Base-by-base conservation (phyloP, 2,888 invertebrate genomes). In the Drosophila algonquin region DNA sequence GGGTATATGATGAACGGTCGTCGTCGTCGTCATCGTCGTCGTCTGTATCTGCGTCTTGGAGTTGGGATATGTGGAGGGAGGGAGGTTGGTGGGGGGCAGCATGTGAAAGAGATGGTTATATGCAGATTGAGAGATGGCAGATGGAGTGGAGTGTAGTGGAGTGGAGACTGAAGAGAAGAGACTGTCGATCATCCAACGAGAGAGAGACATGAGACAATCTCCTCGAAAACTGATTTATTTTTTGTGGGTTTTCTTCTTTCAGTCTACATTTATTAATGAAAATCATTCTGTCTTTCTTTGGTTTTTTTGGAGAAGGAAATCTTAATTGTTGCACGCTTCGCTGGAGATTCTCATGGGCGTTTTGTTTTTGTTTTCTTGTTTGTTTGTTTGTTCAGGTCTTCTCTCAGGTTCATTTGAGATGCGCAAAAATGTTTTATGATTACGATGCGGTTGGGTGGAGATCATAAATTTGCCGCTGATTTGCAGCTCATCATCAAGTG, bases 1-100 rank as follows among this genome's bases (percentile, higher is more conserved):
- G 91, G 90, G 90, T 89, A 85, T 90, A 85, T 90, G 90, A 90
- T 91, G 90, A 90, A 90, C 91, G 90, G 90, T 79, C 81, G 80
- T 67, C 79, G 65, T 63, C 52, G 69, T 69, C 69, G 57, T 56
- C 68, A 57, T 57, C 67, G 47, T 47, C 24, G 40, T 14, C 50
- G 18, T 18, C 18, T 55, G 40, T 75, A 73, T 68, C 68, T 73
- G 71, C 70, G 77, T 63, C 60, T 63, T 63, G 50, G 55, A 16
- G n/a, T 32, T 21, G 18, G 24, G 24, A 24, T 24, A 24, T 5
- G 24, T 12, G 35, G 44, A 8, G 54, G 18, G 12, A 24, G 55
- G n/a, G 14, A 12, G 2, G 58, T 1, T 35, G 27, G 58, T 44
- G 12, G 18, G 40, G 7, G 27, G 46, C 9, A 24, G 35, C 14